Evolutionary conservation across 2,113 vertebrate species (phyloP), one percentile per base, ranked within the genome.

Genomic region (human): DNA sequence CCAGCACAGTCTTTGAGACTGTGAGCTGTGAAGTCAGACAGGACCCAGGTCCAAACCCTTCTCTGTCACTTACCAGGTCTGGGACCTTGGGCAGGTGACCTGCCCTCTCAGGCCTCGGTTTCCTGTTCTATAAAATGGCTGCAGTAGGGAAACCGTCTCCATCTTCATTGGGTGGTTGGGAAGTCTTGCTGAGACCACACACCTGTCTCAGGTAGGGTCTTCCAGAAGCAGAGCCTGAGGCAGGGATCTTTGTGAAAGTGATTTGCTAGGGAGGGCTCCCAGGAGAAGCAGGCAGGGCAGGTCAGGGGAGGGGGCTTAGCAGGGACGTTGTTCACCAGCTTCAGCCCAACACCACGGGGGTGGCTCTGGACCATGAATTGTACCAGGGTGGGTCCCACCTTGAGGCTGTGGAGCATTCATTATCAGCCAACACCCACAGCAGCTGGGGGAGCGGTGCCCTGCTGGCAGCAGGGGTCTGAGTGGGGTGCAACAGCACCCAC

Each of bases 401-500:
- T 57, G 52, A 48, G 50, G 66, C 35, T 57, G 45, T 3, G 48
- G 73, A 55, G 16, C 61, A 32, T 64, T 64, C 35, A 0, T 48
- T 80, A 14, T 61, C 16, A 23, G 64, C 32, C 78, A 23, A 1
- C 38, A 23, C 13, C 10, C 16, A 6, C 1, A 55, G 79, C 10
- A 8, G 23, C 82, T 8, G 20, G 38, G 73, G 66, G 25, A 10
- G 22, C 7, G 79, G 27, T 18, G 7, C 48, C 43, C 78, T 32
- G 25, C 81, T 30, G 27, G 32, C 5, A 6, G 6, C 1, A 1
- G 57, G 75, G 50, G 3, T 70, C 59, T 32, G 32, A n/a, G 45
- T 3, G 12, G 55, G 35, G 22, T 4, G 8, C 3, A 5, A 5
- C 23, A 2, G 61, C 16, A 12, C 3, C 38, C 23, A 2, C 40